Percentiles rank a stretch among this genome's conserved stretches.
These are phyloP conservation scores for Capitulum mitella DNA, from an alignment of 2,888 invertebrate species.

Conservation along the genomic window DNA sequence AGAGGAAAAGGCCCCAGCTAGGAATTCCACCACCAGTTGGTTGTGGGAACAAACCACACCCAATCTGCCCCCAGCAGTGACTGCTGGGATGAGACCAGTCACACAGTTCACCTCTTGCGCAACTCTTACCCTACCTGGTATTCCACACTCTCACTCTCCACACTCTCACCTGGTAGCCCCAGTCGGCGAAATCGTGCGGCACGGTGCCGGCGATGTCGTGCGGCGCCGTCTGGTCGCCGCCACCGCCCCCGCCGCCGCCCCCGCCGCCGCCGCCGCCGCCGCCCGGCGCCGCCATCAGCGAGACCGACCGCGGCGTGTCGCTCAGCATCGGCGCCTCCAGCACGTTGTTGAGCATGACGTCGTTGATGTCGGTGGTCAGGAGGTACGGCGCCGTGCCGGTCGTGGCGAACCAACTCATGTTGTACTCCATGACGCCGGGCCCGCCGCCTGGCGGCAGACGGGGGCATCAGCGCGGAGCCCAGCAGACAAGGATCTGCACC, in stretches of 20 bases:
- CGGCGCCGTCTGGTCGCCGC: neutral
- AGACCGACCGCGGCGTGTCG: conserved; percentile 35
- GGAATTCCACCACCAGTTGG: too few relatives aligned
- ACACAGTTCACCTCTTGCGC: too few relatives aligned
- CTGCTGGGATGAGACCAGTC: too few relatives aligned
- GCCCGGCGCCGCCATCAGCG: conserved; percentile 1
- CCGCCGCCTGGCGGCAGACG: neutral
- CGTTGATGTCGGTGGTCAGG: conserved; percentile 27
- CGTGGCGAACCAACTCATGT: conserved; percentile 19
- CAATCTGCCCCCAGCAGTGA: too few relatives aligned
- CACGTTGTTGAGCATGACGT: conserved; percentile 35
- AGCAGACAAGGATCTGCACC: too few relatives aligned
- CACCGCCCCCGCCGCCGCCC: conserved; percentile 3
- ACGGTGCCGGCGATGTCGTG: conserved; percentile 9
- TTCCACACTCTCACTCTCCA: too few relatives aligned
- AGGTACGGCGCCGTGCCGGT: conserved; percentile 4
- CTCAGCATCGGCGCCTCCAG: conserved; percentile 35
- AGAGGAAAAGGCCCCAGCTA: too few relatives aligned
- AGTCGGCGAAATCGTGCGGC: conserved; percentile 14
- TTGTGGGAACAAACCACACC: too few relatives aligned
- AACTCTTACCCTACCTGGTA: too few relatives aligned
- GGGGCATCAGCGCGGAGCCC: too few relatives aligned
- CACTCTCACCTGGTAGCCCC: conserved; percentile 7
- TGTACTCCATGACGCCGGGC: conserved; percentile 18
- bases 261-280: conserved; percentile 12